These are phyloP conservation scores for Drosophila lowei DNA, from an alignment of 1,140 invertebrate genomes.

Conservation along the genomic window DNA sequence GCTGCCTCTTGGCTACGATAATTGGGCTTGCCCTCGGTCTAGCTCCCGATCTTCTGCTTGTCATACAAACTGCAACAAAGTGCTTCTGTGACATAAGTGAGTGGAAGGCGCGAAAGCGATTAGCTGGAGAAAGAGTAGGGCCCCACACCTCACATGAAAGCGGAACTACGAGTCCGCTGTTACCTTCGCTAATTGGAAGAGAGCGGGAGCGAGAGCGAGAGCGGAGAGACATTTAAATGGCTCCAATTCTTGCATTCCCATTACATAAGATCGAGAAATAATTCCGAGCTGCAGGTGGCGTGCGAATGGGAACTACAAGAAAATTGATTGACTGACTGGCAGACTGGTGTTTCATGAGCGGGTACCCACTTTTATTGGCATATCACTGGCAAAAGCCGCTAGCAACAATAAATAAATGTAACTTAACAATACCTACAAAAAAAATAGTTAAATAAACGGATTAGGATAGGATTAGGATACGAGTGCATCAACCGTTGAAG, in stretches of 20 bases:
- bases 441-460: too few species aligned
- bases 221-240: conserved; percentile 7
- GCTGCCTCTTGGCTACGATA: conserved; percentile 52
- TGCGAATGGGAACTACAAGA: too few species aligned
- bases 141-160: conserved; percentile 8
- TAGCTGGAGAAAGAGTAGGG: conserved; percentile 11
- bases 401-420: too few species aligned
- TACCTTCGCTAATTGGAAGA: conserved; percentile 28
- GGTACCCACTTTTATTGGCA: too few species aligned
- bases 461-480: background rate
- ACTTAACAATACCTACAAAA: too few species aligned
- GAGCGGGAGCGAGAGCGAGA: background rate
- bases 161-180: conserved; percentile 8
- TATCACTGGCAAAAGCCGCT: too few species aligned
- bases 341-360: too few species aligned
- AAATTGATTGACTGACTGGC: too few species aligned
- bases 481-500: conserved; percentile 28
- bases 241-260: conserved; percentile 19
- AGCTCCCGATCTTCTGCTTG: conserved; percentile 25
- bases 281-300: too few species aligned
- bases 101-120: conserved; percentile 45
- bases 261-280: conserved; percentile 23
- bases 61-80: conserved; percentile 45
- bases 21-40: conserved; percentile 20
- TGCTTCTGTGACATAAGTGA: conserved; percentile 59